Evolutionary conservation across 2,888 invertebrate species (phyloP), one percentile per base, ranked within the genome.

Genomic region (Aelia acuminata): DNA sequence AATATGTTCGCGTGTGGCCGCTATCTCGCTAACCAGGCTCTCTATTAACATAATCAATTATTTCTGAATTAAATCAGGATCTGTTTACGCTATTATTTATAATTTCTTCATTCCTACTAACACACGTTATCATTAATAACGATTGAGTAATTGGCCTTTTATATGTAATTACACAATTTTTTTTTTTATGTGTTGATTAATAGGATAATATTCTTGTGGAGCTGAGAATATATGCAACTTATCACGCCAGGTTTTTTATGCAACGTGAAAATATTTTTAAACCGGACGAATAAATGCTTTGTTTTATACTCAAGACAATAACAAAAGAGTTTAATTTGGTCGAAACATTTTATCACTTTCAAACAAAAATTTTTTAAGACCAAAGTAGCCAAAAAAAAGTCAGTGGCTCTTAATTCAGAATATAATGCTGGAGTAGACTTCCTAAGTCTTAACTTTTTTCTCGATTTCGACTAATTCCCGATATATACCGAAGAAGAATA

Each of bases 71-170:
- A 57, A 57, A 57, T 31, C 13, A 31, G 57, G 26, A 4, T 57
- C 57, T 57, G 57, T 57, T 57, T 57, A 57, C 26, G 26, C 26
- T 57, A 57, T 57, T 57, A 57, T 57, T 57, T 57, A 26, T 57
- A 13, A 57, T 57, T 57, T 57, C 57, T 57, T 57, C 57, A 57
- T 57, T 57, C 26, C 8, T 10, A 53, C 53, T n/a, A n/a, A 53
- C 53, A 13, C 57, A 57, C 57, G 53, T 53, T 26, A n/a, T 57
- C 57, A 57, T 1, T 57, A 13, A 57, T 57, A 31, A 57, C 13
- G n/a, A 53, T n/a, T 10, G n/a, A 1, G 57, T 57, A 57, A 57
- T 57, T 57, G 26, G 26, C 18, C n/a, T 57, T 13, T n/a, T n/a
- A n/a, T n/a, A n/a, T 15, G 26, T 57, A 26, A 57, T 26, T 11